These are phyloP conservation scores for Plumapathes pennacea DNA, from an alignment of 92 coral and sea anemone species.

Conservation along the genomic window DNA sequence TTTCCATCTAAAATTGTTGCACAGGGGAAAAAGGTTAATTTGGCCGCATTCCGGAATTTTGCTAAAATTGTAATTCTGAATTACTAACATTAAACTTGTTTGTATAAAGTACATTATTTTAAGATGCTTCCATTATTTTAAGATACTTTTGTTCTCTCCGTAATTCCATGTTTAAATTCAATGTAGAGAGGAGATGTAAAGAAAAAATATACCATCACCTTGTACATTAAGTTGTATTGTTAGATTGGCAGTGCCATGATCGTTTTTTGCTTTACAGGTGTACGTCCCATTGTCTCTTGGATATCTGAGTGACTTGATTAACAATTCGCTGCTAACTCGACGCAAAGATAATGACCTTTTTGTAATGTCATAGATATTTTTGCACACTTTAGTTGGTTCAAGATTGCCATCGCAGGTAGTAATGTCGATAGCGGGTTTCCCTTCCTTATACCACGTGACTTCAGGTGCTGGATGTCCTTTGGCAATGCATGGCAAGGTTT, in stretches of 20 bases:
- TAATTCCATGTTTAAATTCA: too few relatives aligned
- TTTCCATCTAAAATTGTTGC: too few relatives aligned
- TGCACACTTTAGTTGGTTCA: neutral
- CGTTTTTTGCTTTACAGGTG: constrained; percentile 22
- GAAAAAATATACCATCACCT: constrained; percentile 3
- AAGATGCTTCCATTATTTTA: neutral
- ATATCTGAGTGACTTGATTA: too few relatives aligned
- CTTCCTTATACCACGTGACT: constrained; percentile 13
- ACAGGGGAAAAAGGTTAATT: too few relatives aligned
- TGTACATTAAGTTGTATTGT: constrained; percentile 3
- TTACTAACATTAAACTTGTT: too few relatives aligned
- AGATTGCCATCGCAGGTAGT: neutral
- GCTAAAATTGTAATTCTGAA: too few relatives aligned
- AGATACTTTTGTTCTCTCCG: neutral
- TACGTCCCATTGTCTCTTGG: constrained; percentile 27
- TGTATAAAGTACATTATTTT: too few relatives aligned
- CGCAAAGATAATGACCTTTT: too few relatives aligned
- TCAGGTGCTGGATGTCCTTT: constrained; percentile 9
- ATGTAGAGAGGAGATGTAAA: neutral
- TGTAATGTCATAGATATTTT: neutral
- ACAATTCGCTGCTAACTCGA: too few relatives aligned
- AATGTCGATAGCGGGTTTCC: neutral
- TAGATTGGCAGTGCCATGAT: neutral
- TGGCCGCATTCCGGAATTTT: too few relatives aligned
- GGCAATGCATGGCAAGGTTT: neutral